Conservation (phyloP, 1,140 invertebrate genomes). For the Gryllus bimaculatus region DNA sequence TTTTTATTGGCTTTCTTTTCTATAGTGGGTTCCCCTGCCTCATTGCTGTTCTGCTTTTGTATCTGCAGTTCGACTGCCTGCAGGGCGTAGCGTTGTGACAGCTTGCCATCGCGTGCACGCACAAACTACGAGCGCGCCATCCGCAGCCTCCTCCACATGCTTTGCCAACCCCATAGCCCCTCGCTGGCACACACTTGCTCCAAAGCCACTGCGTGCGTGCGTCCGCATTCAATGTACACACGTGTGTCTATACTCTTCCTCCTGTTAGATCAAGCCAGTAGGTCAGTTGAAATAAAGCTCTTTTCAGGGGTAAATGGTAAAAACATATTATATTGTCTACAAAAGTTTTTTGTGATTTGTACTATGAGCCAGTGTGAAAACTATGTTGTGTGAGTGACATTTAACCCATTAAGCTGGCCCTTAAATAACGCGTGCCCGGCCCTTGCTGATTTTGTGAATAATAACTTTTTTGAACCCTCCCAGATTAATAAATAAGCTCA, state of each 20-base stretch:
- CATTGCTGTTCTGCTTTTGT: slow-evolving; percentile 9
- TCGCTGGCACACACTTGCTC: slow-evolving; percentile 17
- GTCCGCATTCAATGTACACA: slow-evolving; percentile 48
- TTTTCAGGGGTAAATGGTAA: neutral
- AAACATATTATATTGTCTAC: too few species aligned
- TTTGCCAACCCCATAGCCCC: neutral
- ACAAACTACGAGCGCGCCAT: slow-evolving; percentile 48
- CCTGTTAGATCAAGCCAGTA: slow-evolving; percentile 50
- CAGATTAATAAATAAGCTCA: too few species aligned
- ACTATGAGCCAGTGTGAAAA: neutral
- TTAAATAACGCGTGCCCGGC: too few species aligned
- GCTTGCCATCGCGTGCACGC: slow-evolving; percentile 58
- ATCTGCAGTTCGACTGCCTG: slow-evolving; percentile 28
- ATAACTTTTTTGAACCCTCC: too few species aligned
- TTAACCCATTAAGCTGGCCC: too few species aligned
- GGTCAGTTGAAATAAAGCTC: slow-evolving; percentile 23
- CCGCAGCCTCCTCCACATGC: slow-evolving; percentile 15
- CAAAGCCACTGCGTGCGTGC: slow-evolving; percentile 21
- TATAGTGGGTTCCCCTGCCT: neutral
- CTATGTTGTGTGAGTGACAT: neutral
- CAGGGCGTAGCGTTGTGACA: slow-evolving; percentile 61
- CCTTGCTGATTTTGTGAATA: too few species aligned
- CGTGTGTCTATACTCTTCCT: slow-evolving; percentile 49
- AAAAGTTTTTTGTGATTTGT: neutral
- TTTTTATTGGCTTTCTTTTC: neutral